Conservation (phyloP, 1,140 invertebrate species). For the Melitaea cinxia region DNA sequence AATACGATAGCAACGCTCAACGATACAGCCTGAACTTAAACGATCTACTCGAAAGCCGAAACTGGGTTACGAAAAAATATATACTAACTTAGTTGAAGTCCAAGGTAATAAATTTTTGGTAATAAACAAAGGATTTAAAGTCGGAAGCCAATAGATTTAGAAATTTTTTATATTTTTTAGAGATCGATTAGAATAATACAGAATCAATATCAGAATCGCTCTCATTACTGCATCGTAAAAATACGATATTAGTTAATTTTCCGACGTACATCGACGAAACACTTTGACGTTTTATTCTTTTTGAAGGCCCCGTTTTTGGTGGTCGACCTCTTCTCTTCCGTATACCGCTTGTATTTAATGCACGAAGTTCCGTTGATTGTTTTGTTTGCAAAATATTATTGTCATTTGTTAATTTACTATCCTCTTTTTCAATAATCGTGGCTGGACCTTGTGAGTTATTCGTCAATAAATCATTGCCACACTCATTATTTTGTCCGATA, state of each 20-base stretch:
- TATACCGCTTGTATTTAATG: not conserved
- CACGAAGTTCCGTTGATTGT: not conserved
- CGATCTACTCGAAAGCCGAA: slow-evolving; percentile 35
- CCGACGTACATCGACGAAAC: slow-evolving; percentile 43
- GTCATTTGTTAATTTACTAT: not conserved
- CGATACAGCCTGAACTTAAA: slow-evolving; percentile 43
- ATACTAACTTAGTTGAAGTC: not conserved
- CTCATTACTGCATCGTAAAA: slow-evolving; percentile 24
- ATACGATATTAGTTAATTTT: slow-evolving; percentile 50
- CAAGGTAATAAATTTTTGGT: not conserved
- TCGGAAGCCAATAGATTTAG: not conserved
- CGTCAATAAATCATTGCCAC: not conserved
- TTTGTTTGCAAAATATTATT: not conserved
- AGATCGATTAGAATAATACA: not conserved
- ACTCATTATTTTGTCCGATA: slow-evolving; percentile 2
- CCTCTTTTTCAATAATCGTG: not conserved
- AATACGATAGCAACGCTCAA: slow-evolving; percentile 47
- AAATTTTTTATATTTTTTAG: not conserved
- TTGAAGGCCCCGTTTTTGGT: slow-evolving; percentile 40
- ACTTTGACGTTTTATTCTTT: slow-evolving; percentile 30
- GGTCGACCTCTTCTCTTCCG: slow-evolving; percentile 35
- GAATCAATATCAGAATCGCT: slow-evolving; percentile 35
- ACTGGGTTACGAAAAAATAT: slow-evolving; percentile 23
- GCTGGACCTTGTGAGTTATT: not conserved
- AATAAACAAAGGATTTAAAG: not conserved